These are phyloP conservation scores for Eulemur albifrons DNA, from an alignment of 2,797 vertebrate genomes.

Conservation along the genomic window DNA sequence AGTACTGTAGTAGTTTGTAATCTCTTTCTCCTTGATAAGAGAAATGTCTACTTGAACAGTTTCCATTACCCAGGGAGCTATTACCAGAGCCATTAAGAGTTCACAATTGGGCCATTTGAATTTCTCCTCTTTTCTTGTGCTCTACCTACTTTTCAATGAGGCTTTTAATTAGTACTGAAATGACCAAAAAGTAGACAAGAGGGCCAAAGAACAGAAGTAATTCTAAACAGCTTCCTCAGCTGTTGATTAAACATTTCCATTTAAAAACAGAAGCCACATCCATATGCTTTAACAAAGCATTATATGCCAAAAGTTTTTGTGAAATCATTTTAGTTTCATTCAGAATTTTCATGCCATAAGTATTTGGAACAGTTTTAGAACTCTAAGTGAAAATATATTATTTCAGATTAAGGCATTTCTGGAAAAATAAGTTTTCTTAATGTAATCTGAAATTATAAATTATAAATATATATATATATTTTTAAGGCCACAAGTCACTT, in stretches of 20 bases:
- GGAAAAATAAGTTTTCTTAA: not conserved
- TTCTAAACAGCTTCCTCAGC: not conserved
- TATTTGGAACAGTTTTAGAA: not conserved
- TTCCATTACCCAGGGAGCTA: not conserved
- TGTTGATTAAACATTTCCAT: not conserved
- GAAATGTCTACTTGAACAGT: not conserved
- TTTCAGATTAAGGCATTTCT: constrained; percentile 1
- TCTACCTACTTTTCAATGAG: not conserved
- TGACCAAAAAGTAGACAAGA: not conserved
- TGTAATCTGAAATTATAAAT: not conserved
- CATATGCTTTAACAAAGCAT: not conserved
- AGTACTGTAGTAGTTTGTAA: not conserved
- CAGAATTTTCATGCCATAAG: not conserved
- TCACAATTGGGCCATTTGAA: not conserved
- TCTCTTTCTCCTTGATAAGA: not conserved
- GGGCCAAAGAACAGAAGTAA: not conserved
- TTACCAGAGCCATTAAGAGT: not conserved
- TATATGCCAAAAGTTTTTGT: not conserved
- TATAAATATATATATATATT: not conserved
- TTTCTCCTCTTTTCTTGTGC: not conserved
- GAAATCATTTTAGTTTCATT: constrained; percentile 1
- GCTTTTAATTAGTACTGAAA: constrained; percentile 9
- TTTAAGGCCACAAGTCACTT: not conserved
- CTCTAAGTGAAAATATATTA: not conserved
- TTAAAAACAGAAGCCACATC: not conserved